phyloP scores from a whole-genome alignment of 2,113 vertebrate species.

The Plestiodon gilberti region DNA sequence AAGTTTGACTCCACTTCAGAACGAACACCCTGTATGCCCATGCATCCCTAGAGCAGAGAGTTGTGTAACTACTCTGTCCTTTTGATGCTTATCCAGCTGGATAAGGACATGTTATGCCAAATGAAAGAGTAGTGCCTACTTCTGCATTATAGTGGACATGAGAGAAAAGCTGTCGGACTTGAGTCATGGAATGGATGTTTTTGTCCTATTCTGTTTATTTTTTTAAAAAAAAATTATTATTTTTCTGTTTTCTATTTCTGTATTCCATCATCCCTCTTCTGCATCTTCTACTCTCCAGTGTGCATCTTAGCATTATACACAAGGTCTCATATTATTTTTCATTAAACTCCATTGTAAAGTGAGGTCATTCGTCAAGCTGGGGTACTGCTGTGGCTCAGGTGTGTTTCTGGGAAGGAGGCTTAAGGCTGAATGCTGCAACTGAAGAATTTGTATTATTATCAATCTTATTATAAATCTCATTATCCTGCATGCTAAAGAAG shows the following conservation, averaged over 20 bases:
- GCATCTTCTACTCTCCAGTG: conserved; percentile 6
- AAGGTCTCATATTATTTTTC: conserved; percentile 55
- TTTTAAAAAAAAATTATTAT: neutral
- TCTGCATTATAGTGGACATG: neutral
- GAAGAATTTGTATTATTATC: conserved; percentile 47
- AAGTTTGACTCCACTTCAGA: too few relatives aligned
- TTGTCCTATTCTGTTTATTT: neutral
- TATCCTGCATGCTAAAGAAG: conserved; percentile 43
- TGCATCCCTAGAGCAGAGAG: neutral
- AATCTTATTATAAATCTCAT: conserved; percentile 61
- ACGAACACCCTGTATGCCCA: too few relatives aligned
- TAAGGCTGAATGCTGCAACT: neutral
- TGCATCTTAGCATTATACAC: conserved; percentile 35
- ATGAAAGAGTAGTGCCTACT: neutral
- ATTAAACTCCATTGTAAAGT: conserved; percentile 56
- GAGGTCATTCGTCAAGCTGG: conserved; percentile 48
- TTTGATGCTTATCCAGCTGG: neutral
- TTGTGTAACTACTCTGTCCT: neutral
- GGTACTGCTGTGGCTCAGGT: conserved; percentile 53
- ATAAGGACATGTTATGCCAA: neutral
- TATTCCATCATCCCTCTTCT: conserved; percentile 2
- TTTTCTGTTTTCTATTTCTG: conserved; percentile 29
- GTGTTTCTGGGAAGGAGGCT: conserved; percentile 48
- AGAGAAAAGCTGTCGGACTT: neutral
- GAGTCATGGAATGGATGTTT: neutral